Conservation (phyloP, 1,140 invertebrate species). For the Linepithema humile region DNA sequence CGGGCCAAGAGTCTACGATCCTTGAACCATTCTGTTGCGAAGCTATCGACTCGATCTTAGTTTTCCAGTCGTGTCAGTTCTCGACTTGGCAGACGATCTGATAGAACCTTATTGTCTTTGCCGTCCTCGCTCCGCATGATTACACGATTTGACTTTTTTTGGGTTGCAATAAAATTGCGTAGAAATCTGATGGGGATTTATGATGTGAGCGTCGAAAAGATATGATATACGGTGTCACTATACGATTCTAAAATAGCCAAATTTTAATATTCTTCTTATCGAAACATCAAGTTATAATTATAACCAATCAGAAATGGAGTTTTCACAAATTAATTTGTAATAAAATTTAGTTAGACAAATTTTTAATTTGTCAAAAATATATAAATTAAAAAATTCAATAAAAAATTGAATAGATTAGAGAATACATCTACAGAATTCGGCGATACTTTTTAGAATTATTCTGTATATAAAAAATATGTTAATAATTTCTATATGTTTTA, state of each 20-base stretch:
- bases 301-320: background rate
- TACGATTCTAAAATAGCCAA: background rate
- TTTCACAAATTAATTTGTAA: background rate
- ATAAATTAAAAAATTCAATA: too few species aligned
- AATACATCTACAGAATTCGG: background rate
- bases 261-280: background rate
- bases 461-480: background rate
- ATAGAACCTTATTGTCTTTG: constrained; percentile 70
- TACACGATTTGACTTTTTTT: constrained; percentile 47
- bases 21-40: constrained; percentile 41
- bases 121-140: constrained; percentile 54
- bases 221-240: background rate
- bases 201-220: background rate
- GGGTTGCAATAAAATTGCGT: constrained; percentile 17
- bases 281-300: too few species aligned
- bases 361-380: background rate
- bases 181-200: constrained; percentile 31
- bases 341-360: background rate
- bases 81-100: constrained; percentile 63
- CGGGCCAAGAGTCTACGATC: background rate
- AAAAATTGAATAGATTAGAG: background rate
- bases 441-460: background rate
- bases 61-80: constrained; percentile 70
- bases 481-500: too few species aligned
- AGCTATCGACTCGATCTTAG: constrained; percentile 68